These are phyloP conservation scores for Aplodontia rufa DNA, from an alignment of 2,113 vertebrate species.

Conservation along the genomic window DNA sequence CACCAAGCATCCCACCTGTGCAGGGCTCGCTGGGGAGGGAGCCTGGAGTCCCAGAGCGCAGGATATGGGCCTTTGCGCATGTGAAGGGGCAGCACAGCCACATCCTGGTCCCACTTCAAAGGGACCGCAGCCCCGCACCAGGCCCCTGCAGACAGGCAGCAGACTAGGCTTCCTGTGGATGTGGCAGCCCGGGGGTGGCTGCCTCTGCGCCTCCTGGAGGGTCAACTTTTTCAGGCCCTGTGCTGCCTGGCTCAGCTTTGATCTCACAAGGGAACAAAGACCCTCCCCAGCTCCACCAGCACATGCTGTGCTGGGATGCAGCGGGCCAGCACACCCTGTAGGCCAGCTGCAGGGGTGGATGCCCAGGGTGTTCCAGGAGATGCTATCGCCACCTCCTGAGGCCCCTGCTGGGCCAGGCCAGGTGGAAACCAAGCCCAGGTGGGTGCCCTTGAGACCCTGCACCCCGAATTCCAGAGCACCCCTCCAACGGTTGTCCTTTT, in stretches of 20 bases:
- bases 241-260: neutral
- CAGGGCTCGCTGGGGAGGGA: no score
- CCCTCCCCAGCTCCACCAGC: neutral
- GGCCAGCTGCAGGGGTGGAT: no score
- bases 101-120: no score
- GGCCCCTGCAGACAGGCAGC: no score
- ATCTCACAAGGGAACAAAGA: neutral
- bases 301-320: neutral
- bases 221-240: neutral
- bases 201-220: neutral
- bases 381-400: neutral
- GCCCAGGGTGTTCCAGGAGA: no score
- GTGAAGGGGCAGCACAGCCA: no score
- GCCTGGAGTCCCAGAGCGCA: no score
- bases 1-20: no score
- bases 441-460: neutral
- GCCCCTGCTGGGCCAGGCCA: neutral
- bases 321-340: neutral
- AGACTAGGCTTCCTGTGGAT: neutral
- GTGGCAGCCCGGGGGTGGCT: neutral
- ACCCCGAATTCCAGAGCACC: neutral
- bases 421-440: neutral
- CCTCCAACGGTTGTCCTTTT: no score
- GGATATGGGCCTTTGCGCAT: no score
- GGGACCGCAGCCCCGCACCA: no score